Base-by-base conservation (phyloP, 2,113 vertebrate genomes). In the Oostethus manadensis region DNA sequence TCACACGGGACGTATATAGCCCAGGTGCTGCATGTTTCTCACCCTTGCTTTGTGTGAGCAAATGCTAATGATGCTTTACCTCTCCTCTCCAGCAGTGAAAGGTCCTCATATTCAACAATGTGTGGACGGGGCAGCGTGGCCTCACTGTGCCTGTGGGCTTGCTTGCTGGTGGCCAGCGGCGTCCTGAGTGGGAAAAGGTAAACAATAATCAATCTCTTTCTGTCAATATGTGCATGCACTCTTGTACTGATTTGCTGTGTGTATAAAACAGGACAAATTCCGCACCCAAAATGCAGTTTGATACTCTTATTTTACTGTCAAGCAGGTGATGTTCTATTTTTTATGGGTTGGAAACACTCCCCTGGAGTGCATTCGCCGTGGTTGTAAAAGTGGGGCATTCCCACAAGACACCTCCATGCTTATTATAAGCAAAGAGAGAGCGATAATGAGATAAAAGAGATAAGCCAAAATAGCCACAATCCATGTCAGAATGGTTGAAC, bases 161-260 rank as follows among this genome's bases (percentile, higher is more conserved):
- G 91, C 88, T 85, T 92, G 83, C 87, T 97, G 60, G 79, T 91
- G 45, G 78, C 91, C 69, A 89, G 89, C 79, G 80, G 89, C 44
- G 70, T 79, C 46, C 15, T 93, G 64, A 86, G 85, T 76, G 93
- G 89, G 70, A 94, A 93, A 95, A 99, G 97, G 97, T 98, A 92
- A 90, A 89, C 50, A 23, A 2, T 20, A 54, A 54, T 49, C 47
- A 44, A 44, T 2, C 48, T 62, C 56, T 14, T 58, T 46, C 45
- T 46, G n/a, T 18, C n/a, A 22, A 49, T 47, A 66, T 55, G 7
- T 44, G 46, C 47, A n/a, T 58, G 11, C 42, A 14, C 3, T 18
- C 26, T 51, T 58, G 40, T 20, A 11, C 56, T 15, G 0, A 4
- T 40, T 11, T 68, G 22, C 16, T 10, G 62, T 6, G 14, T 33